Percentiles rank a stretch among this genome's conserved stretches.
Conservation (phyloP, 2,888 invertebrate genomes). For the Lycia hirtaria region DNA sequence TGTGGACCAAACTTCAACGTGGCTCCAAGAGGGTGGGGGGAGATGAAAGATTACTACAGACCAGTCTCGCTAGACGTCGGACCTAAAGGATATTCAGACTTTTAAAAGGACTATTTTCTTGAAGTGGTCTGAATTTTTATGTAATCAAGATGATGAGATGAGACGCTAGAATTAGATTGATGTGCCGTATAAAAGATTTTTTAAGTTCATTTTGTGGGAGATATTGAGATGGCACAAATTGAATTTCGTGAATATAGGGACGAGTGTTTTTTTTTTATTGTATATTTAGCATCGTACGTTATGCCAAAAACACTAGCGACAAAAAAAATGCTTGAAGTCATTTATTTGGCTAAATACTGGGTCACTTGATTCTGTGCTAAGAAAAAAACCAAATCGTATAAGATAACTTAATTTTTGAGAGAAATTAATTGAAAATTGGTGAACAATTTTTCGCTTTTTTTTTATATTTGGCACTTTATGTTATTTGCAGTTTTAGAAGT, state of each 20-base stretch:
- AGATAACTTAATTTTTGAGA: no score
- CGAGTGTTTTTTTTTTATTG: no score
- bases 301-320: no score
- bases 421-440: no score
- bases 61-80: conserved; percentile 89
- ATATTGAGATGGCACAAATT: background rate
- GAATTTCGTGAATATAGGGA: no score
- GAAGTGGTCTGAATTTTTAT: conserved; percentile 1
- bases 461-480: background rate
- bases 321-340: no score
- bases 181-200: conserved; percentile 11
- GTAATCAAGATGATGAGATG: background rate
- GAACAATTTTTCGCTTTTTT: no score
- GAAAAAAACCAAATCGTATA: no score
- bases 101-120: conserved; percentile 55
- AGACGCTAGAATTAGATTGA: conserved; percentile 27
- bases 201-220: background rate
- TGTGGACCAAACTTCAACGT: conserved; percentile 91
- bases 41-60: conserved; percentile 88
- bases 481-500: no score
- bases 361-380: no score
- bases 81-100: conserved; percentile 81
- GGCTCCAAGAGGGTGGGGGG: conserved; percentile 93
- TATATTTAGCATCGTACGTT: no score
- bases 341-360: no score